These are phyloP conservation scores for Propsilocerus akamusi DNA, from an alignment of 1,140 invertebrate genomes.

Conservation along the genomic window DNA sequence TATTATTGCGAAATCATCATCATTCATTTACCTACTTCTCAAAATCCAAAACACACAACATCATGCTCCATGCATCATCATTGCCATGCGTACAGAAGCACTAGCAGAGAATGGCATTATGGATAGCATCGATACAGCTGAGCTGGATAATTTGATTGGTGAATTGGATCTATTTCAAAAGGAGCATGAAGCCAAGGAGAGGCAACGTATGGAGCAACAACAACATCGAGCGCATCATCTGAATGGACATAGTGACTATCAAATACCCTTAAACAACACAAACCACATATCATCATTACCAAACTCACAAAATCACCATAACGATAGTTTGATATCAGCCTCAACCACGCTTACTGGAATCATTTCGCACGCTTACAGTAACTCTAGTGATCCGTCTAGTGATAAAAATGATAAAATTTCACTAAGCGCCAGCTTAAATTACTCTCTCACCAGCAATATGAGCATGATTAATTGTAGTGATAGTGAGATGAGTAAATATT, in stretches of 20 bases:
- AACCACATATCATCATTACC: neutral
- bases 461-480: constrained; percentile 2
- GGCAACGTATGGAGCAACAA: neutral
- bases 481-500: neutral
- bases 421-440: constrained; percentile 1
- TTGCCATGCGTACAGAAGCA: neutral
- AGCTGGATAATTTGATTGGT: constrained; percentile 26
- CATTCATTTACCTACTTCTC: too few species aligned
- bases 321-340: neutral
- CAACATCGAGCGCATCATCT: neutral
- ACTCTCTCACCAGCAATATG: neutral
- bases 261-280: neutral
- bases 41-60: neutral
- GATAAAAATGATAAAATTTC: neutral
- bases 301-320: neutral
- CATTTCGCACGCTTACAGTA: constrained; percentile 1
- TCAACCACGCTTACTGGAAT: neutral
- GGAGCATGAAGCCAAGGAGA: constrained; percentile 21
- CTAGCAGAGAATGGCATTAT: neutral
- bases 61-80: neutral
- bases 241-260: neutral
- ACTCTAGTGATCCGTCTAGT: neutral
- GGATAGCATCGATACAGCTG: constrained; percentile 21
- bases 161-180: constrained; percentile 26
- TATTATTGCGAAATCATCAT: too few species aligned